A percentile compares a stretch with the other conserved stretches of the same genome.
Conservation (phyloP, 2,888 invertebrate species). For the Nephrotoma appendiculata region DNA sequence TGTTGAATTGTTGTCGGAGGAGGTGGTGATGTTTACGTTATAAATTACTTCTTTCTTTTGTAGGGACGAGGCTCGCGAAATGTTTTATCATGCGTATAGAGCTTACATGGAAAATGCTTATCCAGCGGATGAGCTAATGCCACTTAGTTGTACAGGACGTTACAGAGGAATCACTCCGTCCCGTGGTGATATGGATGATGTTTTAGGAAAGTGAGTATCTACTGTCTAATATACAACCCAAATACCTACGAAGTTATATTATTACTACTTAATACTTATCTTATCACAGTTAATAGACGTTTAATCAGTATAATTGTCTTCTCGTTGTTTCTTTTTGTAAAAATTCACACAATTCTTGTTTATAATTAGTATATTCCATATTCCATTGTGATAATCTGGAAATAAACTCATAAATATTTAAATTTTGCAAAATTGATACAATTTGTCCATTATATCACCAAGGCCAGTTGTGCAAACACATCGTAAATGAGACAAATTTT, state of each 20-base stretch:
- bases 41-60: constrained; percentile 17
- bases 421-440: neutral
- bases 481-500: neutral
- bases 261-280: constrained; percentile 2
- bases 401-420: neutral
- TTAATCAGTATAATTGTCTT: neutral
- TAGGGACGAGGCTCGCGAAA: constrained; percentile 80
- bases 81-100: constrained; percentile 94
- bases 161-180: constrained; percentile 80
- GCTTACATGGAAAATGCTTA: constrained; percentile 96
- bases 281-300: neutral
- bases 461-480: neutral
- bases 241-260: neutral
- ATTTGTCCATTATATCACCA: neutral
- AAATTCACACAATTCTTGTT: neutral
- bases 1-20: constrained; percentile 15
- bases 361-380: neutral
- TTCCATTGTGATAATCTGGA: neutral
- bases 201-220: constrained; percentile 80
- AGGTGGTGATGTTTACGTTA: neutral
- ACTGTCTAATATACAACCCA: neutral
- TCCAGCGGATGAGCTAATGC: constrained; percentile 98
- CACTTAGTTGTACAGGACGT: constrained; percentile 84
- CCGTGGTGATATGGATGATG: constrained; percentile 92
- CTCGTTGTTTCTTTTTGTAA: neutral